Base-by-base conservation (phyloP, 2,888 invertebrate species). In the Pasiphila rectangulata region DNA sequence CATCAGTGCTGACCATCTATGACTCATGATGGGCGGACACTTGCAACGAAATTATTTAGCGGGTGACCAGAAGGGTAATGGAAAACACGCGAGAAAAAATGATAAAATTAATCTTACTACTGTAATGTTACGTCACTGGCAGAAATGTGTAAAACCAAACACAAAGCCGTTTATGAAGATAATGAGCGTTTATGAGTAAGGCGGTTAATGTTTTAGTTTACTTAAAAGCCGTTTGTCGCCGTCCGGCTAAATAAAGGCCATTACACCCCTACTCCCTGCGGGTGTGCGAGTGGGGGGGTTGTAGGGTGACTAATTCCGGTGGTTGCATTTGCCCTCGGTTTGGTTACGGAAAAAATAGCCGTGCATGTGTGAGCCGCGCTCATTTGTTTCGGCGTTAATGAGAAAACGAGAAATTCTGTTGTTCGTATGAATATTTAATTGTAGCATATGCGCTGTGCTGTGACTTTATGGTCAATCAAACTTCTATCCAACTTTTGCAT, bases 241-340 rank as follows among this genome's bases (percentile, higher is more conserved):
- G 13, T 13, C 7, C 32, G 3, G 16, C 7, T n/a, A 20, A 12
- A 1, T 3, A 30, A 4, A 16, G n/a, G 9, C n/a, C 19, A n/a
- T 15, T 4, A 32, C 44, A 41, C 5, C 36, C 36, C 45, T 50
- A 41, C 17, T 32, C 30, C 23, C 25, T 12, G 3, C 16, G 17
- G 25, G 32, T 32, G 44, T 36, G 44, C 35, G 41, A 30, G 40
- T 39, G 25, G 44, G 42, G 41, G 25, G 32, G 24, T 41, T 53
- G 56, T 55, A 57, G 61, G 59, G 60, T 63, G 63, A 61, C 63
- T 54, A 58, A 56, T 58, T 55, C 51, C 53, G 44, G 37, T 47
- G 47, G 45, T 51, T 36, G 45, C 45, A 50, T 46, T 37, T 44
- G 29, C 50, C 43, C 24, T 36, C 46, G 44, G 45, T 51, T 47